Evolutionary conservation across 2,797 vertebrate genomes (phyloP).

Genomic region (Denticeps clupeoides): DNA sequence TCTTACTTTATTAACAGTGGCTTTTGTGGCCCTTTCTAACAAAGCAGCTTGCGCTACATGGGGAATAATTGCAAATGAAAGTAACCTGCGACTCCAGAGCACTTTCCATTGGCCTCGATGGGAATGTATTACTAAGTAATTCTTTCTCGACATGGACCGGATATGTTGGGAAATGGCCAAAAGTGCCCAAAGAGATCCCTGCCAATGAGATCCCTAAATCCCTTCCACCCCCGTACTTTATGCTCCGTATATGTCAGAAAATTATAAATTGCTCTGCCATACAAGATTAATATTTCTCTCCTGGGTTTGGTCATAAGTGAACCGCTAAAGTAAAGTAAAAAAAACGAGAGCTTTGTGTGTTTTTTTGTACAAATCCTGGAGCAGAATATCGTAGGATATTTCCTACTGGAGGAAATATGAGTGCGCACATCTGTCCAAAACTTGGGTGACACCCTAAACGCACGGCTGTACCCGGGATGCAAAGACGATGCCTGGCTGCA

Average conservation of each 20-base stretch:
- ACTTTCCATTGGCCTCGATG: slow-evolving; percentile 13
- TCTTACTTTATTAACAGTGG: slow-evolving; percentile 16
- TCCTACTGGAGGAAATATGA: too few relatives aligned
- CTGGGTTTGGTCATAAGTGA: slow-evolving; percentile 22
- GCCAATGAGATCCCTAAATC: slow-evolving; percentile 8
- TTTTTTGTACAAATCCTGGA: slow-evolving; percentile 21
- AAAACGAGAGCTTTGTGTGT: slow-evolving; percentile 20
- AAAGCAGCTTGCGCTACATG: slow-evolving; percentile 7
- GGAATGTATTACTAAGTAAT: slow-evolving; percentile 27
- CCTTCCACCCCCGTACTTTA: slow-evolving; percentile 29
- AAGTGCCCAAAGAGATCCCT: slow-evolving; percentile 22
- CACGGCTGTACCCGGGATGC: too few relatives aligned
- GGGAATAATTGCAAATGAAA: slow-evolving; percentile 13
- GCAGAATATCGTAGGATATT: too few relatives aligned
- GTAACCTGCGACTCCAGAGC: slow-evolving; percentile 20
- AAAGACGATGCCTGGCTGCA: too few relatives aligned
- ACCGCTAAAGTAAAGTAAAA: slow-evolving; percentile 32
- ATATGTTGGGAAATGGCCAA: slow-evolving; percentile 33
- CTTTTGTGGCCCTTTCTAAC: slow-evolving; percentile 9
- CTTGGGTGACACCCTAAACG: too few relatives aligned
- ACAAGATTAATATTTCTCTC: slow-evolving; percentile 41
- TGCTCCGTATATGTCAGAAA: slow-evolving; percentile 46
- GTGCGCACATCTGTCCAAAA: too few relatives aligned
- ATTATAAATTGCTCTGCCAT: slow-evolving; percentile 48
- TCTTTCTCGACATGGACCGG: slow-evolving; percentile 35